phyloP scores from a whole-genome alignment of 2,888 invertebrate genomes.

The Cotesia congregata region DNA sequence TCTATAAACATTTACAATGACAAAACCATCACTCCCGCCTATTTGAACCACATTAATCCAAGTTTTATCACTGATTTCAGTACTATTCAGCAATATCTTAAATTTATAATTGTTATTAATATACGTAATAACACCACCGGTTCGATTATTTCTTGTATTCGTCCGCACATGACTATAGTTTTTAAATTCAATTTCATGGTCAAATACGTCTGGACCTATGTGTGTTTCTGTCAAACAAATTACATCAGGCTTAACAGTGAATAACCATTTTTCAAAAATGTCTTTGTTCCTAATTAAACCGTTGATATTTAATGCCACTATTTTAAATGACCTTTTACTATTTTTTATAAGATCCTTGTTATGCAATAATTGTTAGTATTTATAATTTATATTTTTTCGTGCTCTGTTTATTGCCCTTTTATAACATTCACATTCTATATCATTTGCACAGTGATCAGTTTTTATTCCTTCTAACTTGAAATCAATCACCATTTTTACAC shows the following conservation, averaged over 20 bases:
- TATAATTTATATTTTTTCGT: conserved; percentile 26
- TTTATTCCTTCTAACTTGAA: conserved; percentile 33
- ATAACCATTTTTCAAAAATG: conserved; percentile 11
- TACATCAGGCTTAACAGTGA: background rate
- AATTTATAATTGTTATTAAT: background rate
- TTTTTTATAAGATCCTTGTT: background rate
- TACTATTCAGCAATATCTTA: background rate
- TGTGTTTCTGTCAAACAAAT: conserved; percentile 18
- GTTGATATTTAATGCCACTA: conserved; percentile 24
- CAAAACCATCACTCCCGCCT: too few species aligned
- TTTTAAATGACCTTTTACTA: background rate
- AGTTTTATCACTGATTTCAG: too few species aligned
- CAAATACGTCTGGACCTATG: conserved; percentile 4
- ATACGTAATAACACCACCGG: conserved; percentile 15
- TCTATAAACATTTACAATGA: too few species aligned
- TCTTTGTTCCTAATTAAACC: conserved; percentile 28
- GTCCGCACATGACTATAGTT: conserved; percentile 9
- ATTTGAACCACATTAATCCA: too few species aligned
- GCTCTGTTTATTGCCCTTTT: conserved; percentile 25
- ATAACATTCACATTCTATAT: conserved; percentile 30
- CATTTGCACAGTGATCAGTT: conserved; percentile 29
- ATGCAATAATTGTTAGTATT: conserved; percentile 31
- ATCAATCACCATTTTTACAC: conserved; percentile 29
- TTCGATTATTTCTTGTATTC: conserved; percentile 15
- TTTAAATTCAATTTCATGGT: background rate